phyloP scores from a whole-genome alignment of 2,797 vertebrate genomes.

The Propithecus perrieri region DNA sequence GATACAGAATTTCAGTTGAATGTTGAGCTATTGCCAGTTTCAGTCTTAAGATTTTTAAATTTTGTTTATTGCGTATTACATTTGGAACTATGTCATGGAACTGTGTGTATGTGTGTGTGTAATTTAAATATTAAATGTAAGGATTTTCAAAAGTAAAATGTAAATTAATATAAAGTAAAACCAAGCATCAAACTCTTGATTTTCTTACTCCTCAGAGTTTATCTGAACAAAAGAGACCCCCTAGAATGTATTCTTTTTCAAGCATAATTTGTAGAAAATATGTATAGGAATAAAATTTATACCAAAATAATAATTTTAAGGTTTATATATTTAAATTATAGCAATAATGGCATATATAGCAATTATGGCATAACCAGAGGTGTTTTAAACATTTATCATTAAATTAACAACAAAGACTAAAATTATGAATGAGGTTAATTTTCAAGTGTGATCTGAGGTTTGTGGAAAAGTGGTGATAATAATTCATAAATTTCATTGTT shows the following conservation, averaged over 20 bases:
- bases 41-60: background rate
- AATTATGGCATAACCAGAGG: slow-evolving; percentile 11
- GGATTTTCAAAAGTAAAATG: slow-evolving; percentile 23
- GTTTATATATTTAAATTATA: slow-evolving; percentile 54
- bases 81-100: background rate
- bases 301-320: background rate
- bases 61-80: background rate
- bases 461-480: slow-evolving; percentile 12
- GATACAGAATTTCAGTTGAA: background rate
- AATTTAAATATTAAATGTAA: slow-evolving; percentile 48
- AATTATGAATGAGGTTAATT: slow-evolving; percentile 51
- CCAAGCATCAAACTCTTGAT: background rate
- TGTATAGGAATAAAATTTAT: slow-evolving; percentile 12
- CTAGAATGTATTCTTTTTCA: background rate
- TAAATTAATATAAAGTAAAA: slow-evolving; percentile 14
- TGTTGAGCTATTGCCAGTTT: background rate
- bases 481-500: slow-evolving; percentile 20
- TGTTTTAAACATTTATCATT: slow-evolving; percentile 41
- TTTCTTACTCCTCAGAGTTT: background rate
- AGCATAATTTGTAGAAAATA: background rate
- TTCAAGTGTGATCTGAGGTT: slow-evolving; percentile 14
- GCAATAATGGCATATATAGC: background rate
- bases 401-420: slow-evolving; percentile 46
- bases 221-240: background rate
- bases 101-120: background rate